Conservation (phyloP, 1,140 invertebrate genomes). For the Neodiprion fabricii region DNA sequence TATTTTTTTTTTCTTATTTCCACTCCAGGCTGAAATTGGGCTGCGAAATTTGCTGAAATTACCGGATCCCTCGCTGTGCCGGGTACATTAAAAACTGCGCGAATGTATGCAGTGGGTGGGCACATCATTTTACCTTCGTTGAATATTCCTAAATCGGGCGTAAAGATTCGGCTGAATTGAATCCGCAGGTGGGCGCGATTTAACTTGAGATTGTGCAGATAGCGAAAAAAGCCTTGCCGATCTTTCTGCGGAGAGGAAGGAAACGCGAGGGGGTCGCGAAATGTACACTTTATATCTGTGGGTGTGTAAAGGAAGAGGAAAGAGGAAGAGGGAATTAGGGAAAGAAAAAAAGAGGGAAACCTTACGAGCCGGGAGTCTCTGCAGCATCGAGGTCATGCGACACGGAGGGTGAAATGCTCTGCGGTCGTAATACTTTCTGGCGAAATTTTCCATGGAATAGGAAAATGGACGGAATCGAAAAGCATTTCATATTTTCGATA, state of each 20-base stretch:
- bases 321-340: neutral
- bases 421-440: neutral
- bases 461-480: neutral
- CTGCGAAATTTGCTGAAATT: too few relatives aligned
- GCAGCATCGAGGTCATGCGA: neutral
- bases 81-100: too few relatives aligned
- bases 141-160: neutral
- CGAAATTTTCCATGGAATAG: neutral
- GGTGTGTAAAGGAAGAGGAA: neutral
- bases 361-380: neutral
- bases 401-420: neutral
- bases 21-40: too few relatives aligned
- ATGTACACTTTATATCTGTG: neutral
- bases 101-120: too few relatives aligned
- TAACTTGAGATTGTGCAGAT: too few relatives aligned
- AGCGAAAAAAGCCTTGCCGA: too few relatives aligned
- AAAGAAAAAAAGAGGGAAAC: neutral
- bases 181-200: too few relatives aligned
- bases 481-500: neutral
- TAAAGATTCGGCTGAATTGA: too few relatives aligned
- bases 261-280: neutral
- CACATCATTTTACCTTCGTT: neutral
- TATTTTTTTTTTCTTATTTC: too few relatives aligned
- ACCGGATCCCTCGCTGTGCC: too few relatives aligned
- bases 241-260: too few relatives aligned